Conservation (phyloP, 2,888 invertebrate species). For the Clistopyga incitator region DNA sequence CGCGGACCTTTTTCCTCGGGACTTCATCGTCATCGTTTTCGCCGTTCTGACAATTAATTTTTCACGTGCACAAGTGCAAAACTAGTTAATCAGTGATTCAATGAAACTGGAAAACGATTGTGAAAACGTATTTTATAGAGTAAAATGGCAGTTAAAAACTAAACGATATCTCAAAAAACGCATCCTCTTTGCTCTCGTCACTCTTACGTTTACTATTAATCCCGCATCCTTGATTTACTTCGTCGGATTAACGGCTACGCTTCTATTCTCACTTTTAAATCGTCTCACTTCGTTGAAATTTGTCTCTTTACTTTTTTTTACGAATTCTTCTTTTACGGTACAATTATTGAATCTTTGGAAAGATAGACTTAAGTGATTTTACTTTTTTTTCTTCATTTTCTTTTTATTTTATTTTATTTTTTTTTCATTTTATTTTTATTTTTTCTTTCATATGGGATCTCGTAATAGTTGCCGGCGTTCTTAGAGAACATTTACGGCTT, state of each 20-base stretch:
- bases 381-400: slow-evolving; percentile 5
- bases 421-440: background rate
- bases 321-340: slow-evolving; percentile 34
- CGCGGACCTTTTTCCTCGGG: background rate
- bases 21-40: background rate
- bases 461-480: slow-evolving; percentile 45
- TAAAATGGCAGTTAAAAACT: slow-evolving; percentile 52
- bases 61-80: slow-evolving; percentile 20
- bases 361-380: slow-evolving; percentile 45
- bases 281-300: slow-evolving; percentile 57
- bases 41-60: background rate
- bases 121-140: slow-evolving; percentile 3
- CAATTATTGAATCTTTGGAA: slow-evolving; percentile 61
- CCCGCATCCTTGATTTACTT: slow-evolving; percentile 39
- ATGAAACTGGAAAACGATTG: slow-evolving; percentile 18
- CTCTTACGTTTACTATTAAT: slow-evolving; percentile 34
- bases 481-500: slow-evolving; percentile 48
- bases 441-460: slow-evolving; percentile 28
- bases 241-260: slow-evolving; percentile 48
- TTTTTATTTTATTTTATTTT: background rate
- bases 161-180: slow-evolving; percentile 29
- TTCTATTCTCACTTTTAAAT: slow-evolving; percentile 65
- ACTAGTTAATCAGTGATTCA: slow-evolving; percentile 23
- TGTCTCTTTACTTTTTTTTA: slow-evolving; percentile 12
- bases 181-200: slow-evolving; percentile 22